Conservation (phyloP, 1,140 invertebrate genomes). For the Solenopsis fugax region DNA sequence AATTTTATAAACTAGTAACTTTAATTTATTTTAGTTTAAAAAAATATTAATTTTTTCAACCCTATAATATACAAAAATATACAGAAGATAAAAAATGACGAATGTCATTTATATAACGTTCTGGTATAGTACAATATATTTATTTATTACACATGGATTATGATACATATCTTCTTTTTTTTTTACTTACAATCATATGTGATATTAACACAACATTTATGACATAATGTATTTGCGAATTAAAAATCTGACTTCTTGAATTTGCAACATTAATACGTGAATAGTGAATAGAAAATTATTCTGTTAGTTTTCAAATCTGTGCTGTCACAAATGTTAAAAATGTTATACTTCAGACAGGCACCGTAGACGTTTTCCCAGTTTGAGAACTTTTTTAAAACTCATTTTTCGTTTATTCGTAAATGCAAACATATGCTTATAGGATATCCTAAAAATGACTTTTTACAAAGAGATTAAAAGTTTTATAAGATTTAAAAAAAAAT, state of each 20-base stretch:
- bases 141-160: slow-evolving; percentile 83
- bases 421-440: slow-evolving; percentile 51
- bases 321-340: slow-evolving; percentile 68
- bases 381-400: slow-evolving; percentile 71
- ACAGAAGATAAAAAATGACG: slow-evolving; percentile 39
- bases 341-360: slow-evolving; percentile 63
- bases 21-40: too few relatives aligned
- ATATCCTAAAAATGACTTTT: slow-evolving; percentile 6
- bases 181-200: slow-evolving; percentile 84
- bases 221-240: slow-evolving; percentile 82
- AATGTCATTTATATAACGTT: slow-evolving; percentile 66
- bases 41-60: too few relatives aligned
- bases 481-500: too few relatives aligned
- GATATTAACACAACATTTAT: slow-evolving; percentile 83
- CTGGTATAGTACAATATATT: slow-evolving; percentile 82
- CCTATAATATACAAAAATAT: slow-evolving; percentile 20
- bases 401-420: slow-evolving; percentile 62
- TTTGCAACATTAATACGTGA: slow-evolving; percentile 75
- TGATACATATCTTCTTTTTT: slow-evolving; percentile 78
- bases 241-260: slow-evolving; percentile 79
- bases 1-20: too few relatives aligned
- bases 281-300: slow-evolving; percentile 70
- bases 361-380: slow-evolving; percentile 64
- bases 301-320: slow-evolving; percentile 56
- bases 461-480: background rate